Evolutionary conservation across 2,888 invertebrate genomes (phyloP).

Genomic region (Drosophila silvestris): DNA sequence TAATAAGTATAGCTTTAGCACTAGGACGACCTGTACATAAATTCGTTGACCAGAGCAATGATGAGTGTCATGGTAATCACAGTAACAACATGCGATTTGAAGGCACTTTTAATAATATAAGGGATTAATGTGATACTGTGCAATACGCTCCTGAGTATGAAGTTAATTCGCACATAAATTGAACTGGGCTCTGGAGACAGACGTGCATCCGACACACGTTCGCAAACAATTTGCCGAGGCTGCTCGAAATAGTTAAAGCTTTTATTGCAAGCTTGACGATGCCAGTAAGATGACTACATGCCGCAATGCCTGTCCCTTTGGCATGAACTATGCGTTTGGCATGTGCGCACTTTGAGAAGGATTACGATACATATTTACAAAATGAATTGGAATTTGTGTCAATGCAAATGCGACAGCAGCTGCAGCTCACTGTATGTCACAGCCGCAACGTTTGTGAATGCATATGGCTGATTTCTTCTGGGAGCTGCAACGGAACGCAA

Average conservation of each 20-base stretch:
- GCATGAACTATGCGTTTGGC: slow-evolving; percentile 37
- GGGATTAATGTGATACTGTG: slow-evolving; percentile 11
- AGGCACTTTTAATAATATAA: slow-evolving; percentile 47
- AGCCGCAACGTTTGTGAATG: slow-evolving; percentile 36
- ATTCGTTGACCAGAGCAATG: slow-evolving; percentile 16
- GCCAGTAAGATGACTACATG: background rate
- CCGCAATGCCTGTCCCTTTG: background rate
- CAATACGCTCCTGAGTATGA: slow-evolving; percentile 15
- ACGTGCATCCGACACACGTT: slow-evolving; percentile 52
- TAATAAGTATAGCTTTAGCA: slow-evolving; percentile 36
- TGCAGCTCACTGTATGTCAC: slow-evolving; percentile 35
- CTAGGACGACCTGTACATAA: slow-evolving; percentile 3
- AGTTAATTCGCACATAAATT: slow-evolving; percentile 25
- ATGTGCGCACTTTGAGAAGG: slow-evolving; percentile 66
- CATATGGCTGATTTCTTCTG: slow-evolving; percentile 67
- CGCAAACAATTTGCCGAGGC: slow-evolving; percentile 66
- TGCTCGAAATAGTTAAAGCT: slow-evolving; percentile 38
- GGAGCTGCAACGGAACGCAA: slow-evolving; percentile 30
- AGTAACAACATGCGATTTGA: slow-evolving; percentile 25
- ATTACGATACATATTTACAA: slow-evolving; percentile 75
- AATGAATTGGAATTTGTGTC: slow-evolving; percentile 74
- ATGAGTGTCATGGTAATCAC: slow-evolving; percentile 17
- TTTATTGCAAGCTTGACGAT: slow-evolving; percentile 12
- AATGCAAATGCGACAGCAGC: slow-evolving; percentile 40
- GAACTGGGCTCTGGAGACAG: slow-evolving; percentile 25